A percentile compares a stretch with the other conserved stretches of the same genome.
phyloP scores from a whole-genome alignment of 2,113 vertebrate species.

The Acinonyx jubatus region DNA sequence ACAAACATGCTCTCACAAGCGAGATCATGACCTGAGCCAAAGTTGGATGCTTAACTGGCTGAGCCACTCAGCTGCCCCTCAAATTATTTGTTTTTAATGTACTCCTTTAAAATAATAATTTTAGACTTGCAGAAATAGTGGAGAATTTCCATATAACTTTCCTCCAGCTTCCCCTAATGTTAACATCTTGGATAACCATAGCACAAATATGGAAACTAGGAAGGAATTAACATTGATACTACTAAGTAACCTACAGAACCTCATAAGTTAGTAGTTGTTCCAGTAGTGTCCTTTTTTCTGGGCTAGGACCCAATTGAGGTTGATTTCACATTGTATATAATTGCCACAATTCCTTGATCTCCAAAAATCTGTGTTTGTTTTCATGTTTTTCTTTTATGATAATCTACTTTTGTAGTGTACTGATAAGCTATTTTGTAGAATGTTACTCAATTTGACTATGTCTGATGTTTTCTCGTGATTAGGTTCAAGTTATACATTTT shows the following conservation, averaged over 20 bases:
- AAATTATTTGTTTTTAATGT: neutral
- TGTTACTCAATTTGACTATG: neutral
- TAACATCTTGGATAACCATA: neutral
- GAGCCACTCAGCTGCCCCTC: too few relatives aligned
- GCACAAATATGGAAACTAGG: neutral
- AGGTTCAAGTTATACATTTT: neutral
- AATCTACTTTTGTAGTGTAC: neutral
- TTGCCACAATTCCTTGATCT: neutral
- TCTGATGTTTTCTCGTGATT: neutral
- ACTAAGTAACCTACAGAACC: neutral
- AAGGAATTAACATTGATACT: neutral
- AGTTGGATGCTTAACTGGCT: too few relatives aligned
- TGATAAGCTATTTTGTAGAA: neutral
- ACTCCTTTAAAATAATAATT: neutral
- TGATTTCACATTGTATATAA: too few relatives aligned
- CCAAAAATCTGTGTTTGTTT: too few relatives aligned
- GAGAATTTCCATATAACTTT: neutral
- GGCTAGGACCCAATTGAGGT: neutral
- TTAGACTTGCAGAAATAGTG: neutral
- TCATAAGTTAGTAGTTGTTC: neutral
- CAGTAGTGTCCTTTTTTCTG: neutral
- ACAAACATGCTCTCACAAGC: too few relatives aligned
- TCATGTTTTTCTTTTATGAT: neutral
- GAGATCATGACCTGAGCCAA: too few relatives aligned
- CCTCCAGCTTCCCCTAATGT: too few relatives aligned